Percentiles rank a stretch among this genome's conserved stretches.
Evolutionary conservation across 2,797 vertebrate species (phyloP).

Genomic region (Botia almorhae): DNA sequence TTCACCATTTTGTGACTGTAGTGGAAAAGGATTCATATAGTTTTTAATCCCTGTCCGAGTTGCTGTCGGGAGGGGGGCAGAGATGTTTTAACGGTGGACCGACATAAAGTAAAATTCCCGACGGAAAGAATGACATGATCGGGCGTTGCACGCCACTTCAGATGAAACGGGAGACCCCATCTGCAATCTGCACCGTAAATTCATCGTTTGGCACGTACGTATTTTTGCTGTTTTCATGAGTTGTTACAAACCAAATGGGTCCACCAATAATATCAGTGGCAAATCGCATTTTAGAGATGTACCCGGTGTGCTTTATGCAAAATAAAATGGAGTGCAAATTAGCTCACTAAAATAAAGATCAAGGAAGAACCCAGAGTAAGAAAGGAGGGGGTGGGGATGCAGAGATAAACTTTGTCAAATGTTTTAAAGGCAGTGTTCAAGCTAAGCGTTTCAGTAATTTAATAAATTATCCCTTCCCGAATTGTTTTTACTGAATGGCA

Average conservation of each 20-base stretch:
- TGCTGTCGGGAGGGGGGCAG: conserved; percentile 72
- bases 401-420: conserved; percentile 80
- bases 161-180: conserved; percentile 61
- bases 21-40: conserved; percentile 87
- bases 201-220: conserved; percentile 61
- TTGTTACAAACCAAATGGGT: conserved; percentile 65
- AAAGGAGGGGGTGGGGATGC: conserved; percentile 63
- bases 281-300: not conserved
- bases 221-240: conserved; percentile 74
- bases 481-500: conserved; percentile 10
- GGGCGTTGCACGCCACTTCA: conserved; percentile 67
- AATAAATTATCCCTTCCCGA: not conserved
- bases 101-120: conserved; percentile 68
- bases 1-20: conserved; percentile 99
- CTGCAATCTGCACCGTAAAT: conserved; percentile 72
- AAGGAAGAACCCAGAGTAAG: conserved; percentile 58
- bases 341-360: conserved; percentile 44
- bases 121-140: conserved; percentile 63
- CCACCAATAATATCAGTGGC: conserved; percentile 38
- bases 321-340: conserved; percentile 66
- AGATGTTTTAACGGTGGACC: conserved; percentile 75
- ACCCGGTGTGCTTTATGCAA: conserved; percentile 54
- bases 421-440: conserved; percentile 68
- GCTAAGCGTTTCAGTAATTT: conserved; percentile 20
- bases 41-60: conserved; percentile 80